These are phyloP conservation scores for Platysternon megacephalum DNA, from an alignment of 2,113 vertebrate genomes.

Conservation along the genomic window DNA sequence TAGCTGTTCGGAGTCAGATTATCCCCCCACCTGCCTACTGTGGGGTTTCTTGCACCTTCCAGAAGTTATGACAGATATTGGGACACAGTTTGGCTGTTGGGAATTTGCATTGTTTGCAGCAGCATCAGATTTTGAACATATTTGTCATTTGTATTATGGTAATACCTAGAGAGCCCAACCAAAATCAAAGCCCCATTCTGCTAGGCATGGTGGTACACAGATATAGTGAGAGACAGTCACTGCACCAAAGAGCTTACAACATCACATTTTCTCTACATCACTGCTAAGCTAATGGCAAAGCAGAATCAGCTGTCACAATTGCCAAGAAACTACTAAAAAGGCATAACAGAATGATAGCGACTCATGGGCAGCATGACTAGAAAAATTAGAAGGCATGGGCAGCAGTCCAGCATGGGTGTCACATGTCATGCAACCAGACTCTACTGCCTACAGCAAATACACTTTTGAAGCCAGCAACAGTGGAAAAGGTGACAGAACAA, in stretches of 20 bases:
- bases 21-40: background rate
- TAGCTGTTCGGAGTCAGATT: background rate
- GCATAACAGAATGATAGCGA: background rate
- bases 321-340: background rate
- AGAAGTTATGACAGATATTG: background rate
- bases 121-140: background rate
- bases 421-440: background rate
- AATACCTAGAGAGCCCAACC: background rate
- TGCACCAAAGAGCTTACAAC: background rate
- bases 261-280: background rate
- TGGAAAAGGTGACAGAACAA: background rate
- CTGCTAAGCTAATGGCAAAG: background rate
- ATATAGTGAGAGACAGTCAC: background rate
- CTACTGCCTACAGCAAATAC: background rate
- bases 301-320: background rate
- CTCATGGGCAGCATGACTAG: background rate
- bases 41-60: constrained; percentile 3
- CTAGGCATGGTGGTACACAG: background rate
- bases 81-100: background rate
- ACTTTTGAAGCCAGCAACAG: background rate
- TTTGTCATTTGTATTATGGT: background rate
- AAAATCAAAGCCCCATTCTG: background rate
- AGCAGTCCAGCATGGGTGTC: background rate
- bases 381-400: background rate
- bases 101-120: background rate